phyloP scores from a whole-genome alignment of 1,140 invertebrate species.

The Pseudachorutes palmiensis region DNA sequence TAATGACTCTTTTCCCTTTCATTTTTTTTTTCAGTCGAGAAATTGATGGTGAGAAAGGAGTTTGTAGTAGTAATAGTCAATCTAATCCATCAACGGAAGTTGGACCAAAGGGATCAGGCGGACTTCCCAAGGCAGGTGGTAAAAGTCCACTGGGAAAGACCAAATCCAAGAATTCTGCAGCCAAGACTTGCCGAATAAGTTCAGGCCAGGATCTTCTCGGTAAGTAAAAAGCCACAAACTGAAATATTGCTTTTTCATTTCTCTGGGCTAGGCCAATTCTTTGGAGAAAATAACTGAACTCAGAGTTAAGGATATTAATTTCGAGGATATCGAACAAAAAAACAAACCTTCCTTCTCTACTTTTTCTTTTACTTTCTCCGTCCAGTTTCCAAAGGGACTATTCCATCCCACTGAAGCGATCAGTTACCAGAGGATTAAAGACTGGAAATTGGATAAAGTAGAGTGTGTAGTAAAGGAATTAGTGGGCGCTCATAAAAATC shows the following conservation, averaged over 20 bases:
- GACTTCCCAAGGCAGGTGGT: neutral
- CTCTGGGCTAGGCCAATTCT: neutral
- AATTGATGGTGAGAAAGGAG: constrained; percentile 29
- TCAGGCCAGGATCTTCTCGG: constrained; percentile 13
- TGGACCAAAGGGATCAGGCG: neutral
- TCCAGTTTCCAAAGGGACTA: too few species aligned
- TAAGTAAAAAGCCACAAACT: neutral
- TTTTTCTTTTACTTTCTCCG: too few species aligned
- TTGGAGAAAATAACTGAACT: neutral
- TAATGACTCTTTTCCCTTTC: neutral
- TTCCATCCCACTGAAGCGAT: too few species aligned
- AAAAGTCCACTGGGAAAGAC: constrained; percentile 22
- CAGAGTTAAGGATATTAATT: neutral
- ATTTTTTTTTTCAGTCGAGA: constrained; percentile 19
- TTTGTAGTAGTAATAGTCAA: constrained; percentile 9
- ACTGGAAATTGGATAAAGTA: too few species aligned
- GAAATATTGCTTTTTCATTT: neutral
- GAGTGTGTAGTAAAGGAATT: too few species aligned
- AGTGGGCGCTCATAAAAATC: too few species aligned
- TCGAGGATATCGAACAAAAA: too few species aligned
- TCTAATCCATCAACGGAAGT: neutral
- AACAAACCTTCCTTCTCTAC: too few species aligned
- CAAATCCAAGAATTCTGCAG: constrained; percentile 18
- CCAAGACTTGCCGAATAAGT: neutral
- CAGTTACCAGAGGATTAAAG: too few species aligned